A percentile compares a stretch with the other conserved stretches of the same genome.
These are phyloP conservation scores for Megalurothrips usitatus DNA, from an alignment of 2,888 invertebrate species.

Conservation along the genomic window DNA sequence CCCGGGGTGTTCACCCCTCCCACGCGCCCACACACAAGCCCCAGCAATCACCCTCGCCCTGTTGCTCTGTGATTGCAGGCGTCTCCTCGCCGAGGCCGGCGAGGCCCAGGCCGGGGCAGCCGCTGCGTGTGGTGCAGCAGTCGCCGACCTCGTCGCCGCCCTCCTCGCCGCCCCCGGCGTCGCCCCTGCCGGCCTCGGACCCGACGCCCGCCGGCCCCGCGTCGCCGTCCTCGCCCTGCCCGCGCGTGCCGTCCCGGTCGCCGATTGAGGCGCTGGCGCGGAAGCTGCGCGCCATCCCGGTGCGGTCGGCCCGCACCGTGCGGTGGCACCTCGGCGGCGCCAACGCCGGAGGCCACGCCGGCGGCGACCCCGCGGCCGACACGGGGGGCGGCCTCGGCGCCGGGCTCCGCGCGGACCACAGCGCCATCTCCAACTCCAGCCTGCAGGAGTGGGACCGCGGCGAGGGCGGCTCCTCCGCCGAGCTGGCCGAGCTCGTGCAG, in stretches of 20 bases:
- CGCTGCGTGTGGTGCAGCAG: conserved; percentile 46
- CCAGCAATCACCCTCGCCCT: no score
- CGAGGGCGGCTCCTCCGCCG: conserved; percentile 59
- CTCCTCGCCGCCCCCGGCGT: conserved; percentile 59
- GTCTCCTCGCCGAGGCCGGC: conserved; percentile 40
- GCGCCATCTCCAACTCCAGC: conserved; percentile 68
- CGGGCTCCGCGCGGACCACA: conserved; percentile 50
- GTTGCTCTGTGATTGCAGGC: neutral
- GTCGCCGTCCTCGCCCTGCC: conserved; percentile 58
- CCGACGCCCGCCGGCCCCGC: conserved; percentile 52
- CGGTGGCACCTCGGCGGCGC: conserved; percentile 37
- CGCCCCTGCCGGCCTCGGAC: conserved; percentile 53
- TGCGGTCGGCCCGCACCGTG: conserved; percentile 45
- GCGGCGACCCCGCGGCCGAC: conserved; percentile 51
- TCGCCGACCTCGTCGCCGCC: conserved; percentile 32
- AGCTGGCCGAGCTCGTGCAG: conserved; percentile 52
- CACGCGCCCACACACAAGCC: no score
- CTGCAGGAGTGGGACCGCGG: conserved; percentile 65
- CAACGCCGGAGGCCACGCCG: conserved; percentile 43
- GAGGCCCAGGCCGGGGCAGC: conserved; percentile 51
- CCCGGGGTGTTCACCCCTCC: no score
- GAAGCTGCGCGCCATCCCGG: conserved; percentile 42
- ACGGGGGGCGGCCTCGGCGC: conserved; percentile 47
- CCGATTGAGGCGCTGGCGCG: conserved; percentile 38
- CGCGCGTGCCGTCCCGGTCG: conserved; percentile 12